These are phyloP conservation scores for Poecilia gillii DNA, from an alignment of 2,797 vertebrate species.

Conservation along the genomic window DNA sequence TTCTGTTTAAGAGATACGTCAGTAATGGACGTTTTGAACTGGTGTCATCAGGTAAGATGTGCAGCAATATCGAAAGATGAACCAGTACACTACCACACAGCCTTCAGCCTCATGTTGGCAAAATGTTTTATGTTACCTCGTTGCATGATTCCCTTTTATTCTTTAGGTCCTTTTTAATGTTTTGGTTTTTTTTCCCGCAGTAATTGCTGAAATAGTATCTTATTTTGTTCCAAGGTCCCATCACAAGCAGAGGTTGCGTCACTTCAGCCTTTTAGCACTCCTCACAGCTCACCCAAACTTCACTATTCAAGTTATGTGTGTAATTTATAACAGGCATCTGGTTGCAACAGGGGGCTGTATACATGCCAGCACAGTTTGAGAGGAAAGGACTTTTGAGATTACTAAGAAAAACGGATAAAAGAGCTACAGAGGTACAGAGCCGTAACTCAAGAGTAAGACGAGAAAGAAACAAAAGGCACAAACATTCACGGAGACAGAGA, in stretches of 20 bases:
- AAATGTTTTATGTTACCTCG: neutral
- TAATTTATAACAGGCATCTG: constrained; percentile 6
- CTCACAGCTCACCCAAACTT: neutral
- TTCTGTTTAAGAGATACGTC: neutral
- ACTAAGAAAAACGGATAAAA: constrained; percentile 11
- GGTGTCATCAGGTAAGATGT: neutral
- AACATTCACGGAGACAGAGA: neutral
- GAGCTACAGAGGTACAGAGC: constrained; percentile 1
- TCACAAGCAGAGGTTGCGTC: neutral
- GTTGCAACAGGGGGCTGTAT: constrained; percentile 16
- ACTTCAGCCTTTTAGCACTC: too few relatives aligned
- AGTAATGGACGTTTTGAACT: neutral
- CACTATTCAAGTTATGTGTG: neutral
- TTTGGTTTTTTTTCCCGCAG: neutral
- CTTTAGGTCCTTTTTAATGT: neutral
- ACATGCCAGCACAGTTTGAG: constrained; percentile 10
- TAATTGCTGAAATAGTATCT: neutral
- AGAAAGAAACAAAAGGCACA: constrained; percentile 6
- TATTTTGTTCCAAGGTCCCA: neutral
- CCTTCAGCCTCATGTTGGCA: neutral
- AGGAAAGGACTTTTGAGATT: constrained; percentile 7
- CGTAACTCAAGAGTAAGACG: constrained; percentile 23
- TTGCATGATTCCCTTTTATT: neutral
- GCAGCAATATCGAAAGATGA: neutral
- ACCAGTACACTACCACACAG: neutral